Evolutionary conservation across 92 coral and sea anemone species (phyloP).

Genomic region (Muricea muricata): DNA sequence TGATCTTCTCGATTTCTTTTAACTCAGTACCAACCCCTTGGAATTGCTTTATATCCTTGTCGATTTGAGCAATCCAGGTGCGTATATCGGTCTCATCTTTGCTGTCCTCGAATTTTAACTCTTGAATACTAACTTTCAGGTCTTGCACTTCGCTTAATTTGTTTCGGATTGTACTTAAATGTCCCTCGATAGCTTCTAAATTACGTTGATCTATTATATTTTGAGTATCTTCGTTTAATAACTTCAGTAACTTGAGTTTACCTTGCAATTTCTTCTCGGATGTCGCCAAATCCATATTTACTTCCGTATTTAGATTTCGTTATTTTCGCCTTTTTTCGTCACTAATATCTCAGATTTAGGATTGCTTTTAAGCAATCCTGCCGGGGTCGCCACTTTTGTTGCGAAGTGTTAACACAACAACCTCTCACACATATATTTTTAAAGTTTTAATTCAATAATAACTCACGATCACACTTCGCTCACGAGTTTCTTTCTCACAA

Average conservation of each 20-base stretch:
- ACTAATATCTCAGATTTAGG: neutral
- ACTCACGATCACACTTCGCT: too few relatives aligned
- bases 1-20: neutral
- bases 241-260: neutral
- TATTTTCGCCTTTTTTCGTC: neutral
- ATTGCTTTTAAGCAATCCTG: neutral
- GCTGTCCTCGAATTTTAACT: neutral
- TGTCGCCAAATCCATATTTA: neutral
- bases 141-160: neutral
- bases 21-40: neutral
- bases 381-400: neutral
- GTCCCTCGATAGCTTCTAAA: slow-evolving; percentile 3
- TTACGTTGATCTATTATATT: neutral
- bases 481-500: too few relatives aligned
- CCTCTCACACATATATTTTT: neutral
- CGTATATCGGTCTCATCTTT: neutral
- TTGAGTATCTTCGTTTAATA: neutral
- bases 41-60: neutral
- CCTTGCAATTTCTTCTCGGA: neutral
- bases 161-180: neutral
- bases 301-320: neutral
- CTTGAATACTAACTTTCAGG: neutral
- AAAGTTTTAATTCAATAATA: too few relatives aligned
- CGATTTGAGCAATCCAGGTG: neutral
- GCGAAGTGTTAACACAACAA: neutral